phyloP scores from a whole-genome alignment of 1,140 invertebrate species.

The Portunus trituberculatus region DNA sequence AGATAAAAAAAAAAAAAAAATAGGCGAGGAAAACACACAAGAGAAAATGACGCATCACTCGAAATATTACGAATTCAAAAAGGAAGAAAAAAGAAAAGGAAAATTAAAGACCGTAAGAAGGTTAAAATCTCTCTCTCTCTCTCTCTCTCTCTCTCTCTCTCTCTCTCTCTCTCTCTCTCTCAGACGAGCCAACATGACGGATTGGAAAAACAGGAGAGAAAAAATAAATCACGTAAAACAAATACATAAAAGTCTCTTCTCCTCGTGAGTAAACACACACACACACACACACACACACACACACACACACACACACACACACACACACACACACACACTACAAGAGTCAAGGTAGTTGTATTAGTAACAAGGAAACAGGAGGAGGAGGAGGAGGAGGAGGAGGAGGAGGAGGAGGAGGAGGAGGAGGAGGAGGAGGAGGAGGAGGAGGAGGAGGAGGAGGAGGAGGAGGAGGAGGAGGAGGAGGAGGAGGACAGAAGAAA shows the following conservation, averaged over 20 bases:
- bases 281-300: slow-evolving; percentile 46
- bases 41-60: background rate
- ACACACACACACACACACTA: background rate
- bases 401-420: background rate
- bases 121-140: no score
- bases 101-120: background rate
- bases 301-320: slow-evolving; percentile 41
- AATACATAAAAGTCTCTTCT: background rate
- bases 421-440: no score
- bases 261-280: background rate
- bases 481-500: no score
- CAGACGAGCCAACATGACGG: background rate
- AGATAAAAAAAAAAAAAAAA: no score
- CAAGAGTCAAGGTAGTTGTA: background rate
- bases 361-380: no score
- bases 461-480: no score
- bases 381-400: background rate
- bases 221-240: background rate
- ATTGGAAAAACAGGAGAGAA: background rate
- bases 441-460: no score
- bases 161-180: background rate
- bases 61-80: background rate
- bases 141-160: background rate
- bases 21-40: no score
- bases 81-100: background rate